A percentile compares a stretch with the other conserved stretches of the same genome.
These are phyloP conservation scores for Parus major DNA, from an alignment of 2,113 vertebrate species.

Conservation along the genomic window DNA sequence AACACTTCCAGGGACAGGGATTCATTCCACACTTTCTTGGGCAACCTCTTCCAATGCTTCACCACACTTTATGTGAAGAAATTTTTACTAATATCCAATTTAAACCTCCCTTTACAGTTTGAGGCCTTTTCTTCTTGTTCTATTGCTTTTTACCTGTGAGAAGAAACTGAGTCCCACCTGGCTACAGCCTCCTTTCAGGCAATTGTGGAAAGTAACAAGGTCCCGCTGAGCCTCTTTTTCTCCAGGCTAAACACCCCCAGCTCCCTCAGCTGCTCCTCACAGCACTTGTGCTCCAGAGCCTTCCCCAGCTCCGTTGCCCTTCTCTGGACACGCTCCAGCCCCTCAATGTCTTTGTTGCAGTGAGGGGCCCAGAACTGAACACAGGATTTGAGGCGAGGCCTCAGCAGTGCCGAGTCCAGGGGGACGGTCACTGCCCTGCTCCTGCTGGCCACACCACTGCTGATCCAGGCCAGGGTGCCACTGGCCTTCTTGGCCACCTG, in stretches of 20 bases:
- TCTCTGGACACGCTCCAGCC: neutral
- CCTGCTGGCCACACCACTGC: neutral
- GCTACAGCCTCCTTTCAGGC: neutral
- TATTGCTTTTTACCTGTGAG: neutral
- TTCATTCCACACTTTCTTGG: neutral
- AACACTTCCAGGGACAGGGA: neutral
- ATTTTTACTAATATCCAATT: neutral
- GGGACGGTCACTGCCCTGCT: accelerated
- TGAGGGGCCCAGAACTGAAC: neutral
- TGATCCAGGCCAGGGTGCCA: neutral
- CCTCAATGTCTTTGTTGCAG: accelerated
- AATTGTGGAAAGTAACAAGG: no score
- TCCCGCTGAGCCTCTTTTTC: neutral
- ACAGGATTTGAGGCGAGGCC: accelerated
- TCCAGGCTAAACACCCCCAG: neutral
- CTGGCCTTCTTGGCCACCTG: neutral
- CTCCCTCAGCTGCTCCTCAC: accelerated
- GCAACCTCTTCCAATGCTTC: neutral
- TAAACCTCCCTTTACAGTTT: neutral
- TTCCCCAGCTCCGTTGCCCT: accelerated
- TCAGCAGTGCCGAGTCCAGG: accelerated
- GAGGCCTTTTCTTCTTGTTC: neutral
- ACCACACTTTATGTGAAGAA: neutral
- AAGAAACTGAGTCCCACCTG: neutral
- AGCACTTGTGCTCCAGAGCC: accelerated